Evolutionary conservation across 2,113 vertebrate species (phyloP), one percentile per base, ranked within the genome.

Genomic region (Astatoreochromis straeleni): DNA sequence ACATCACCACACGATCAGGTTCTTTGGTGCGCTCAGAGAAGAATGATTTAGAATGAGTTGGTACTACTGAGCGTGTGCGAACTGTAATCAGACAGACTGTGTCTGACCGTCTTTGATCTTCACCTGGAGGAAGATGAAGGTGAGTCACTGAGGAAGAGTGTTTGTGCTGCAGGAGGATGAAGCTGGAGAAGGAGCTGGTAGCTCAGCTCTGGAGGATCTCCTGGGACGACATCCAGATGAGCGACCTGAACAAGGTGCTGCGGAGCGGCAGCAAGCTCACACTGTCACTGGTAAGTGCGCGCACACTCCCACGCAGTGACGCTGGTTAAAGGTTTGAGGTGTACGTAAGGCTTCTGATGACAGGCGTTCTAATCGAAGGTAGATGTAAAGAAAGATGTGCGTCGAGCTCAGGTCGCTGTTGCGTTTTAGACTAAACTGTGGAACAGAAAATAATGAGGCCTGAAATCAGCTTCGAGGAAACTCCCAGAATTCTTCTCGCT

Each of bases 221-320:
- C 4, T 99, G 98, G 98, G 97, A 98, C 12, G 97, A 99, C 38
- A 85, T 99, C 55, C 97, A 98, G 93, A 97, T 97, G 90, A 97
- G 97, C 78, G 97, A 97, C 94, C 14, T 97, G 80, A 97, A 98
- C 93, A 97, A 98, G 79, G 95, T 97, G 1, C 95, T 98, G 24
- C 93, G 97, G 21, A 97, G 96, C 2, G 91, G 98, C 84, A 99
- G 98, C 97, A 97, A 96, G 54, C 95, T 99, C 82, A 99, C 98
- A 3, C 96, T 98, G 49, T 98, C 97, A 0, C 80, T 98, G 97
- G 97, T 98, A 9, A 82, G 82, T 19, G 14, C 26, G 10, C n/a
- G 12, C 31, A n/a, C 31, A 31, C 63, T 45, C 47, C n/a, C 60
- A 63, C n/a, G 31, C 17, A 65, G 9, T 35, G 58, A 35, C 17